These are phyloP conservation scores for Limnephilus rhombicus DNA, from an alignment of 2,888 invertebrate genomes.

Conservation along the genomic window DNA sequence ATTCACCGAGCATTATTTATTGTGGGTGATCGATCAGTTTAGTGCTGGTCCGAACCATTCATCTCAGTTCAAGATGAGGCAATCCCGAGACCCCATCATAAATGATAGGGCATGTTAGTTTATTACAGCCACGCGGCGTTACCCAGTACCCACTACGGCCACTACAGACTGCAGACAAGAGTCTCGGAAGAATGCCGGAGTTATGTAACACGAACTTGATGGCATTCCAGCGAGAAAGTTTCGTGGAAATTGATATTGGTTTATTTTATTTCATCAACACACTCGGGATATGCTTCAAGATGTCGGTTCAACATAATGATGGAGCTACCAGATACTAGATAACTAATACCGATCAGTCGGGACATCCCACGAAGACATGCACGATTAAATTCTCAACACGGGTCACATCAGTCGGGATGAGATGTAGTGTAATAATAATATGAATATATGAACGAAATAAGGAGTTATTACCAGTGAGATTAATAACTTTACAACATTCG, in stretches of 20 bases:
- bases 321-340: background rate
- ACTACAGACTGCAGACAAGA: background rate
- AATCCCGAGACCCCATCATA: background rate
- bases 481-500: no score
- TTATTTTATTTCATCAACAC: conserved; percentile 19
- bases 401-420: background rate
- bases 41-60: background rate
- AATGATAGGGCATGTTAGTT: conserved; percentile 25
- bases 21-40: background rate
- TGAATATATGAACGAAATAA: background rate
- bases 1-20: background rate
- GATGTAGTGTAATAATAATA: background rate
- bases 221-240: conserved; percentile 37
- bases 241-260: conserved; percentile 26
- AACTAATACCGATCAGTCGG: background rate
- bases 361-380: background rate
- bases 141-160: no score
- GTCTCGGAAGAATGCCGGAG: conserved; percentile 6
- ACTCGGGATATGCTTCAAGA: background rate
- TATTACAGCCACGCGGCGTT: background rate
- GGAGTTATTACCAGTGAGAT: background rate
- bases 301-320: background rate
- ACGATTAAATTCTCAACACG: background rate
- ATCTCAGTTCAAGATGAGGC: background rate
- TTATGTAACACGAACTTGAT: conserved; percentile 21